Evolutionary conservation across 2,888 invertebrate genomes (phyloP).

Genomic region (Hedychridium roseum): DNA sequence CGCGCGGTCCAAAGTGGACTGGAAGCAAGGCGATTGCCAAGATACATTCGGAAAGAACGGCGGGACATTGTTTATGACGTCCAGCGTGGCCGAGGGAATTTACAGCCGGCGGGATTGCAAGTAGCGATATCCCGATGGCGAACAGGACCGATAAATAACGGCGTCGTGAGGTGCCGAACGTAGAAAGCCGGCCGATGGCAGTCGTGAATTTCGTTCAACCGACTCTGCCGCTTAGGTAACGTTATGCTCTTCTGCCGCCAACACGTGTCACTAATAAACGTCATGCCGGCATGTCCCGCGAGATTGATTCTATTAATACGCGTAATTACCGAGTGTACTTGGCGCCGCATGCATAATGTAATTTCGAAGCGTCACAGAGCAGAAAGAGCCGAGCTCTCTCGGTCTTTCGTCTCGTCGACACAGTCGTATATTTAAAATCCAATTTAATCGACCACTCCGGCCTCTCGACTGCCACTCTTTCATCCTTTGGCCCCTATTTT

Average conservation of each 20-base stretch:
- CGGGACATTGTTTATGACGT: too few species aligned
- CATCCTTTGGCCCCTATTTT: not conserved
- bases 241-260: slow-evolving; percentile 30
- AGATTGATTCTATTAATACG: slow-evolving; percentile 47
- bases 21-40: too few species aligned
- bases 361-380: slow-evolving; percentile 20
- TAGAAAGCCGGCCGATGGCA: too few species aligned
- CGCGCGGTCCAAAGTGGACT: too few species aligned
- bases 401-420: slow-evolving; percentile 4
- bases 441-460: slow-evolving; percentile 25
- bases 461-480: slow-evolving; percentile 6
- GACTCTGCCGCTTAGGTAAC: too few species aligned
- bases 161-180: too few species aligned
- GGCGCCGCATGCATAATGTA: slow-evolving; percentile 44
- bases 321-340: slow-evolving; percentile 45
- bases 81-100: too few species aligned
- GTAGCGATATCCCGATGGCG: too few species aligned
- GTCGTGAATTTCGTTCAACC: too few species aligned
- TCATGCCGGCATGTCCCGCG: slow-evolving; percentile 38
- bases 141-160: too few species aligned
- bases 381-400: slow-evolving; percentile 4
- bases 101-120: too few species aligned
- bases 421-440: slow-evolving; percentile 29
- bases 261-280: slow-evolving; percentile 46
- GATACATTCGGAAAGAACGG: too few species aligned